A percentile compares a stretch with the other conserved stretches of the same genome.
phyloP scores from a whole-genome alignment of 1,140 invertebrate species.

The Tetragonula clypearis region DNA sequence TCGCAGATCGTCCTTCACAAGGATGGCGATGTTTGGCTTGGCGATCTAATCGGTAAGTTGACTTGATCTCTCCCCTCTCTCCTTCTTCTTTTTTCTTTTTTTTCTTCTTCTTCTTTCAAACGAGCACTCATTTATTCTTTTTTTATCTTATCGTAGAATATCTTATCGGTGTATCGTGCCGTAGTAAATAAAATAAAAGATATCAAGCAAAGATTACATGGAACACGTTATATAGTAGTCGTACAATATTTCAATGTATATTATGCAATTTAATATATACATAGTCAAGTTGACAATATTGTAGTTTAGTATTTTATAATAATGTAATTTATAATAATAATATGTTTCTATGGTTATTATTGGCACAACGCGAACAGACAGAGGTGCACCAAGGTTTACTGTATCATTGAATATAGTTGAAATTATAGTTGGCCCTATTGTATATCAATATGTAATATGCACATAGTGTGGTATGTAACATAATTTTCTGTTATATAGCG shows the following conservation, averaged over 20 bases:
- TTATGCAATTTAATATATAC: not conserved
- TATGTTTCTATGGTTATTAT: not conserved
- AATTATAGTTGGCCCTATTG: not conserved
- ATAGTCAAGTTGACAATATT: not conserved
- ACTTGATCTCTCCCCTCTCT: not conserved
- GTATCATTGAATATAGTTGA: not conserved
- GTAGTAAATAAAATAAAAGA: not conserved
- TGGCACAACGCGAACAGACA: not conserved
- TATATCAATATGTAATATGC: not conserved
- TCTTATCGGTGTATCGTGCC: constrained; percentile 31
- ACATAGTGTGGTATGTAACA: not conserved
- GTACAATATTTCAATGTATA: not conserved
- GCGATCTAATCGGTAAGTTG: constrained; percentile 67
- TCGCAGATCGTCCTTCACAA: constrained; percentile 89
- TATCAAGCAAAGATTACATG: not conserved
- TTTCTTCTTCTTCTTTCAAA: no score
- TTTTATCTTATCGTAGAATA: not conserved
- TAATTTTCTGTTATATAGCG: not conserved
- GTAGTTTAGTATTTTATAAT: not conserved
- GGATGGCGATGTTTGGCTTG: constrained; percentile 86
- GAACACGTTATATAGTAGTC: not conserved
- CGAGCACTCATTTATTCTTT: not conserved
- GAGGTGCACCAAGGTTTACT: not conserved
- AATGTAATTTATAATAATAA: not conserved
- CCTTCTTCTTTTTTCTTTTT: not conserved